A percentile compares a stretch with the other conserved stretches of the same genome.
Evolutionary conservation across 2,797 vertebrate genomes (phyloP).

Genomic region (Natrix natrix): DNA sequence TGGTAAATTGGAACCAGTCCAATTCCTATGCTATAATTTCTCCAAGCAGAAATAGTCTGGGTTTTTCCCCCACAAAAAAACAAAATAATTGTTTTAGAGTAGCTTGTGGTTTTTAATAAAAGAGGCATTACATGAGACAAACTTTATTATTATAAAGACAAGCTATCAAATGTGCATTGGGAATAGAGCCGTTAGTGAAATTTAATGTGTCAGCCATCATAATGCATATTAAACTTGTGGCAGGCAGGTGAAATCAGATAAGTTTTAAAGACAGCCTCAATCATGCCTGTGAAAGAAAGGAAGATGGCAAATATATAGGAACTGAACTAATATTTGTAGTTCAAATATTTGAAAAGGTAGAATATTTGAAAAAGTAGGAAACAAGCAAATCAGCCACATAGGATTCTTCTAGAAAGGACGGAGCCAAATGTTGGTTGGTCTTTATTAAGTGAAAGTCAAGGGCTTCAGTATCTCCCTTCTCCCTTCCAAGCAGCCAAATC

Average conservation of each 20-base stretch:
- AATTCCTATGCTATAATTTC: not conserved
- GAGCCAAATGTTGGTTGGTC: not conserved
- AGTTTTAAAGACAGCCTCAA: not conserved
- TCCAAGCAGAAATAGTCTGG: not conserved
- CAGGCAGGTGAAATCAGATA: not conserved
- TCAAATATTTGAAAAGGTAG: too few relatives aligned
- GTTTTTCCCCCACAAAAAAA: not conserved
- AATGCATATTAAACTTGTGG: slow-evolving; percentile 23
- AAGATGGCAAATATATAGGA: not conserved
- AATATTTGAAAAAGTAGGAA: not conserved
- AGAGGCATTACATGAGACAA: slow-evolving; percentile 20
- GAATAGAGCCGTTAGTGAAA: not conserved
- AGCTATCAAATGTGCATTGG: not conserved
- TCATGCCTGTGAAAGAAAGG: not conserved
- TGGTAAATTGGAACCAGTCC: not conserved
- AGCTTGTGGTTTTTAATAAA: slow-evolving; percentile 39
- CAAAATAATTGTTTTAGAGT: slow-evolving; percentile 16
- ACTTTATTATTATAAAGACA: slow-evolving; percentile 14
- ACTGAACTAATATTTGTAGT: not conserved
- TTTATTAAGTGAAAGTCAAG: not conserved
- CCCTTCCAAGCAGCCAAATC: not conserved
- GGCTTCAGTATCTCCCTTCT: not conserved
- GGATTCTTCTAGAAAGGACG: not conserved
- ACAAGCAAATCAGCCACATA: not conserved
- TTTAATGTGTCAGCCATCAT: slow-evolving; percentile 24